Percentiles rank a stretch among this genome's conserved stretches.
Evolutionary conservation across 2,797 vertebrate species (phyloP).

Genomic region (Champsocephalus esox): DNA sequence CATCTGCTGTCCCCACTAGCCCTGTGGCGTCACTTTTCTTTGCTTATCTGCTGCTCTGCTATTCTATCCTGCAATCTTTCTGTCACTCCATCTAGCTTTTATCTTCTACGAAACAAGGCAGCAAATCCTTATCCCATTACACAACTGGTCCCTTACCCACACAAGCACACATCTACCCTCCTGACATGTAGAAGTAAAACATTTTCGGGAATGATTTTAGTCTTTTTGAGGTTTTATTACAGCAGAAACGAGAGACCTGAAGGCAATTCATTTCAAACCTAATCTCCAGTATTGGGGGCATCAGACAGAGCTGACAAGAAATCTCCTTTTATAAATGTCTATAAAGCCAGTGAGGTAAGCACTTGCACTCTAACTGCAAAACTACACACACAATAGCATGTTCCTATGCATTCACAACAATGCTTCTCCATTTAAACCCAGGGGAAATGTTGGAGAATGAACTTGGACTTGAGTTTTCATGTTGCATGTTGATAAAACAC

Average conservation of each 20-base stretch:
- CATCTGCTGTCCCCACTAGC: conserved; percentile 44
- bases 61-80: conserved; percentile 39
- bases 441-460: conserved; percentile 11
- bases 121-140: conserved; percentile 71
- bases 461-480: conserved; percentile 21
- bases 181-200: conserved; percentile 23
- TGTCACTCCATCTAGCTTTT: conserved; percentile 48
- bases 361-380: background rate
- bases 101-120: conserved; percentile 67
- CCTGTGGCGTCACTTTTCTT: conserved; percentile 36
- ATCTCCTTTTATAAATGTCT: conserved; percentile 25
- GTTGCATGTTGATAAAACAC: conserved; percentile 33
- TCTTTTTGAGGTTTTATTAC: background rate
- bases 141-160: conserved; percentile 50
- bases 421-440: conserved; percentile 1
- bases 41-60: conserved; percentile 40
- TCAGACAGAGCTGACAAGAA: background rate
- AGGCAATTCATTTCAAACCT: conserved; percentile 7
- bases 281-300: background rate
- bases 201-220: background rate
- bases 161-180: conserved; percentile 18
- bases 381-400: background rate
- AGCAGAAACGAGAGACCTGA: background rate
- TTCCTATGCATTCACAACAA: background rate
- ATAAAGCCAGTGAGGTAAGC: background rate